A percentile compares a stretch with the other conserved stretches of the same genome.
Conservation (phyloP, 2,797 vertebrate genomes). For the Emydoidea blandingii region DNA sequence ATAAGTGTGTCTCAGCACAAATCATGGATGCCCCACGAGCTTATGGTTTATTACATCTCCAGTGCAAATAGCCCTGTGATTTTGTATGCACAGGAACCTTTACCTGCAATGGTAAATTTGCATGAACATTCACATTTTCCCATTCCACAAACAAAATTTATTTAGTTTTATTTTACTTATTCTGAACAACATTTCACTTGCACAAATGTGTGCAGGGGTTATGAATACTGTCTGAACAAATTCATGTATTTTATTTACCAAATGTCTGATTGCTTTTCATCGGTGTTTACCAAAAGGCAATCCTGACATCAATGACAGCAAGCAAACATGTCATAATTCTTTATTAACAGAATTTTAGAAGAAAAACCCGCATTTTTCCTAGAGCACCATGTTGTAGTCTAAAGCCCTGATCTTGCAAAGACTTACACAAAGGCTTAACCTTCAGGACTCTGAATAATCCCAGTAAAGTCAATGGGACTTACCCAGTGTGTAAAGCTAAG, state of each 20-base stretch:
- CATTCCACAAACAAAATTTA: background rate
- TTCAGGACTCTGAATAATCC: background rate
- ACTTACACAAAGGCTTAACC: background rate
- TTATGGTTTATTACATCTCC: background rate
- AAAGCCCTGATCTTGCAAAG: background rate
- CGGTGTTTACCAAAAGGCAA: conserved; percentile 14
- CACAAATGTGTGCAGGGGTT: conserved; percentile 53
- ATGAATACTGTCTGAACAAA: conserved; percentile 60
- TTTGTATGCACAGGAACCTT: background rate
- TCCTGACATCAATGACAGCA: background rate
- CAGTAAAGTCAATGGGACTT: background rate
- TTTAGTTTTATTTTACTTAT: background rate
- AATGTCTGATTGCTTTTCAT: conserved; percentile 61
- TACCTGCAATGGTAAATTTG: conserved; percentile 10
- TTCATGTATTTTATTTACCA: conserved; percentile 53
- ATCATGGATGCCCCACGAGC: background rate
- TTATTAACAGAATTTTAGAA: background rate
- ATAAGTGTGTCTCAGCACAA: background rate
- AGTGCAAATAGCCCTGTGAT: background rate
- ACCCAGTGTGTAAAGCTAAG: background rate
- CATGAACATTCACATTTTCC: conserved; percentile 6
- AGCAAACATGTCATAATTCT: background rate
- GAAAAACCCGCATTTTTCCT: background rate
- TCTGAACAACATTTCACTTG: conserved; percentile 58
- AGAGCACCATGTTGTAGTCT: background rate